Conservation (phyloP, 2,797 vertebrate genomes). For the Danio jaintianensis region DNA sequence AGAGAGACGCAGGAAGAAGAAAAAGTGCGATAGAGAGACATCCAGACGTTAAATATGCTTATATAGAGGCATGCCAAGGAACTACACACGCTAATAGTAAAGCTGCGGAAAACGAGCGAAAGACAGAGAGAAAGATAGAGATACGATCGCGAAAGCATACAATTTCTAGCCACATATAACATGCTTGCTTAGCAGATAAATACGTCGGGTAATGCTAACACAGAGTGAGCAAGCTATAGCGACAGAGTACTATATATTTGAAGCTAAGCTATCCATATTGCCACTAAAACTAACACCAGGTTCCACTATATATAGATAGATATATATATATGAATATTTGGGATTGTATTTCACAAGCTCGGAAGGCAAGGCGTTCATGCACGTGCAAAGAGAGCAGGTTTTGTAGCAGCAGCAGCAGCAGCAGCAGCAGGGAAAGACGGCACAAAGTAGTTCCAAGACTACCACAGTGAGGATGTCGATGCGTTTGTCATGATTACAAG, state of each 20-base stretch:
- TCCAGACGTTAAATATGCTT: slow-evolving; percentile 70
- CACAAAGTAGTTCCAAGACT: slow-evolving; percentile 64
- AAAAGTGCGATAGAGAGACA: slow-evolving; percentile 59
- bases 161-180: slow-evolving; percentile 73
- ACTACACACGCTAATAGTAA: slow-evolving; percentile 72
- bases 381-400: slow-evolving; percentile 81
- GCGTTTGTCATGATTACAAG: slow-evolving; percentile 23
- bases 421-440: slow-evolving; percentile 67
- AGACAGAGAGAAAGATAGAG: slow-evolving; percentile 57
- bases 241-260: slow-evolving; percentile 77
- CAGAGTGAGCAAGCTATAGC: slow-evolving; percentile 75
- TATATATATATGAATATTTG: slow-evolving; percentile 64
- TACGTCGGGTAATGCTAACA: slow-evolving; percentile 70
- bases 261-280: slow-evolving; percentile 73
- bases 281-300: slow-evolving; percentile 77
- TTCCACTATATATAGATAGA: slow-evolving; percentile 48
- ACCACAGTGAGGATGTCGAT: slow-evolving; percentile 59
- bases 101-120: slow-evolving; percentile 76
- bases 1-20: slow-evolving; percentile 64
- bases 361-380: slow-evolving; percentile 79
- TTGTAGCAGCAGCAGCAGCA: slow-evolving; percentile 57
- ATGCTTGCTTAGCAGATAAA: slow-evolving; percentile 78
- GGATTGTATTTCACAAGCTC: slow-evolving; percentile 74
- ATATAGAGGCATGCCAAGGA: slow-evolving; percentile 78
- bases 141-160: slow-evolving; percentile 58